phyloP scores from a whole-genome alignment of 2,797 vertebrate genomes.

The Synaphobranchus kaupii region DNA sequence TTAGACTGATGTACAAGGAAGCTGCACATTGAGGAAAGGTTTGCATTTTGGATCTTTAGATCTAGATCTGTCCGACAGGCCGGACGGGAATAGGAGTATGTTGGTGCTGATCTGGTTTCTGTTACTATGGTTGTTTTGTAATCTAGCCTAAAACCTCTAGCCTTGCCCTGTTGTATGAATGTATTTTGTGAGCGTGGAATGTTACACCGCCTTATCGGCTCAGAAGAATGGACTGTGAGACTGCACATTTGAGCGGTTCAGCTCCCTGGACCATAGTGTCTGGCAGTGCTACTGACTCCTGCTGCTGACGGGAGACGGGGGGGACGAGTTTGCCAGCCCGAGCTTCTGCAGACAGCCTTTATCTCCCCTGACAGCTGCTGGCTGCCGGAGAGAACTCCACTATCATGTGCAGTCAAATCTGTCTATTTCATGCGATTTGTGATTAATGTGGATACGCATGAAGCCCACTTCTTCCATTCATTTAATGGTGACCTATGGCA shows the following conservation, averaged over 20 bases:
- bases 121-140: conserved; percentile 14
- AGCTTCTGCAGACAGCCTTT: neutral
- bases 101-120: neutral
- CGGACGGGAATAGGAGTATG: neutral
- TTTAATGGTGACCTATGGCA: neutral
- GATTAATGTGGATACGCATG: too few relatives aligned
- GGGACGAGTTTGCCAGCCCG: neutral
- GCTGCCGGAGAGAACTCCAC: neutral
- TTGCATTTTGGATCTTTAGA: neutral
- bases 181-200: conserved; percentile 25
- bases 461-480: neutral
- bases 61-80: neutral
- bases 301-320: conserved; percentile 26
- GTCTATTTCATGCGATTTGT: conserved; percentile 24
- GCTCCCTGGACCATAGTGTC: neutral
- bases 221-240: conserved; percentile 21
- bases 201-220: conserved; percentile 13
- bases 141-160: conserved; percentile 8
- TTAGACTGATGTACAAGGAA: neutral
- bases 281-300: neutral
- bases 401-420: neutral
- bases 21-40: neutral
- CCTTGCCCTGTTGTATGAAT: conserved; percentile 30
- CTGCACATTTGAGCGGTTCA: neutral
- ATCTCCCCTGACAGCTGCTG: conserved; percentile 39